Base-by-base conservation (phyloP, 2,113 vertebrate genomes). In the Variabilichromis moorii region DNA sequence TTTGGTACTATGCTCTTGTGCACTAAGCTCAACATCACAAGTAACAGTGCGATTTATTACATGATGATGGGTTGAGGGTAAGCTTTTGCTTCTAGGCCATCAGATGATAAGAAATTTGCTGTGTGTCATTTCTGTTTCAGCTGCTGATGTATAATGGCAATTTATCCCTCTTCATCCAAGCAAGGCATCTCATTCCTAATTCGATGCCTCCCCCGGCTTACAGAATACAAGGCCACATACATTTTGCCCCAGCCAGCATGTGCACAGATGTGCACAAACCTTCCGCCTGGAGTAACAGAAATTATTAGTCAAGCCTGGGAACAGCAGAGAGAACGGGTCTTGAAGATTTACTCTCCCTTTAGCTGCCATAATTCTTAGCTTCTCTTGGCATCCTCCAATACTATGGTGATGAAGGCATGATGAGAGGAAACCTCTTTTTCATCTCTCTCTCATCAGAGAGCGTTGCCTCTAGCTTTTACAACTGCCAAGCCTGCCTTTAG, bases 371-470 rank as follows among this genome's bases (percentile, higher is more conserved):
- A 93, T 81, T 94, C 71, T 83, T 68, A 4, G 47, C 54, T 71
- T 84, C 89, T 89, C 84, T 63, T 28, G 7, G 80, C 82, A 81
- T 91, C 82, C 80, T 89, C 54, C 31, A 87, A 88, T 82, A 87
- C 84, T 61, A 76, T 71, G 61, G 84, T 91, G 92, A 94, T 92
- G 92, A 94, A 93, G 88, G 82, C 84, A 83, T 82, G 91, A 95
- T 94, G 95, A 93, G 92, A 90, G 73, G 83, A 86, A 73, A 84
- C 84, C 84, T 86, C 59, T 91, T 93, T 93, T 92, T 94, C 92
- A 93, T 94, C 85, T 93, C 57, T 45, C 78, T 86, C 73, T 71
- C 86, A 89, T 95, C 93, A 93, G 82, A 61, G 51, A 87, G 57
- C 59, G 35, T 90, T 86, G 88, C 93, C 91, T 91, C 81, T 13